Evolutionary conservation across 2,797 vertebrate genomes (phyloP), one percentile per base, ranked within the genome.

Genomic region (Mormyrus proboscirostris): DNA sequence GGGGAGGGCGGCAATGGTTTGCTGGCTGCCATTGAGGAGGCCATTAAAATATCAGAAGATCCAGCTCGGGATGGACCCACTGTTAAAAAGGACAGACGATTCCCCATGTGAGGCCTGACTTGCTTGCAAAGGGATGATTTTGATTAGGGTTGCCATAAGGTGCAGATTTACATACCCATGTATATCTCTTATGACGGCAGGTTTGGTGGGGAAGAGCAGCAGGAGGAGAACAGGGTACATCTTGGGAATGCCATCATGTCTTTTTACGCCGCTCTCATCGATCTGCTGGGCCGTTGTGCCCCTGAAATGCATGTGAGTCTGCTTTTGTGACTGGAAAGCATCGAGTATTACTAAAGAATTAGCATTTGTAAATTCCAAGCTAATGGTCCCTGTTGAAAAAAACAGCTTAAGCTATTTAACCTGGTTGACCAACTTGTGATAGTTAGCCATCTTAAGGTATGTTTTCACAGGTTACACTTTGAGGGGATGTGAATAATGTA

Each of bases 191-290:
- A 0, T 89, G 1, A 12, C 50, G 6, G n/a, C 88, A 98, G 97
- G 93, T 97, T 97, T 2, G 96, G 96, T 76, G 97, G 97, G 6
- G 98, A 98, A 91, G 98, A 98, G 90, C 96, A 96, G 79, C 98
- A 97, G 0, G 98, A 99, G 91, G 98, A 99, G 90, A 97, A 96
- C 95, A 96, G 95, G 33, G 97, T 99, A 16, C 98, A 99, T 91
- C 94, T 99, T 90, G 98, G 98, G 92, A 98, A 99, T 0, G 96
- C 98, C 91, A 96, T 99, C 93, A 98, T 99, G 97, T 98, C 98
- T 41, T 99, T 99, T 93, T 98, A 99, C 14, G 96, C 98, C 0
- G 97, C 98, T 89, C 96, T 99, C 73, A 99, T 99, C 57, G 98
- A 99, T 93, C 93, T 99, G 90, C 94, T 99, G 91, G 98, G 98